phyloP scores from a whole-genome alignment of 2,113 vertebrate species.

The Lepidothrix coronata region DNA sequence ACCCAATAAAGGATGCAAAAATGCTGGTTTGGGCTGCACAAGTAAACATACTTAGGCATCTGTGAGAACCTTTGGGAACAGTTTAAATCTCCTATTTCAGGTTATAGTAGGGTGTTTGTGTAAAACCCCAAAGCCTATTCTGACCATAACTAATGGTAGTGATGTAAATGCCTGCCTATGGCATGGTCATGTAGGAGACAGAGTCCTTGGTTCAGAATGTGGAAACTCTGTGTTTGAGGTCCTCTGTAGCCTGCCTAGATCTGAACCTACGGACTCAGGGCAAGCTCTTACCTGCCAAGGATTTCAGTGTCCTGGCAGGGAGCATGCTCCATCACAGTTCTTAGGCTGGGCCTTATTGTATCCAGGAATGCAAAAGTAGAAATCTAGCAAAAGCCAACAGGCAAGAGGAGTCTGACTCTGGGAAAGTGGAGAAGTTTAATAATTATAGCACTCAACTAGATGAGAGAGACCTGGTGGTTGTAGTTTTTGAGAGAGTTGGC shows the following conservation, averaged over 20 bases:
- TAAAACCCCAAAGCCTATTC: background rate
- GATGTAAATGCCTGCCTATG: background rate
- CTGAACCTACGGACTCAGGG: background rate
- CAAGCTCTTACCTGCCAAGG: background rate
- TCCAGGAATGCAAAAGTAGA: background rate
- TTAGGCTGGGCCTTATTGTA: background rate
- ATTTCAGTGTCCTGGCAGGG: background rate
- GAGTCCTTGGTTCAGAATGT: background rate
- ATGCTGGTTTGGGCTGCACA: background rate
- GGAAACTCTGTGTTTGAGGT: background rate
- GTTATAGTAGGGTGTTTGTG: background rate
- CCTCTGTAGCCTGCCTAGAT: background rate
- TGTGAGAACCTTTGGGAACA: background rate
- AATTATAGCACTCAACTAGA: background rate
- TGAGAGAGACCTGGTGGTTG: background rate
- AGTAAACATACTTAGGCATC: background rate
- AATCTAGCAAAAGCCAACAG: background rate
- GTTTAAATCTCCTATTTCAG: background rate
- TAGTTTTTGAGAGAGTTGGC: background rate
- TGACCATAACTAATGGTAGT: background rate
- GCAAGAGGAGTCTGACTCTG: background rate
- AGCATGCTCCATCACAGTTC: background rate
- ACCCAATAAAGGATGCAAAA: background rate
- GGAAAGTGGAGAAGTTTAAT: background rate
- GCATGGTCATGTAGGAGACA: rapidly evolving